Evolutionary conservation across 2,888 invertebrate species (phyloP), one percentile per base, ranked within the genome.

Genomic region (Capitulum mitella): DNA sequence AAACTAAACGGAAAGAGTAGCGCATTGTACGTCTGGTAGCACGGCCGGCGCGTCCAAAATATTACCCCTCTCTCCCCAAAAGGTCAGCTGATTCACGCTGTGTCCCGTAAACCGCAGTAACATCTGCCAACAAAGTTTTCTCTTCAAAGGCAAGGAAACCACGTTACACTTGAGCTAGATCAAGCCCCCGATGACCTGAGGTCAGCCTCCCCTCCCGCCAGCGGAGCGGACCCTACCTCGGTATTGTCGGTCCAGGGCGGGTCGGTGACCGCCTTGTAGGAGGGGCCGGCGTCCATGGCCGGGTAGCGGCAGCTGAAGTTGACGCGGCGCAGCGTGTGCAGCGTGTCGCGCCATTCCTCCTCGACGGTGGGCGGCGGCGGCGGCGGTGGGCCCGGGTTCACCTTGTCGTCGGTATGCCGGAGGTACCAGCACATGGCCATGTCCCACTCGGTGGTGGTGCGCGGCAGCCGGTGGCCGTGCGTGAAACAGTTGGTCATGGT

Each of bases 371-470:
- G 70, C 26, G 70, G 70, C 40, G 70, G 70, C 26, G 70, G 70
- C 37, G 70, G 70, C 70, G 70, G 70, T 40, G 70, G 70, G 26
- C 37, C 70, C 40, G 70, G 70, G 70, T 70, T 70, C 22, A 70
- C 22, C 37, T 37, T 6, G 26, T n/a, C 8, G 8, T 70, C 22
- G 22, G 3, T 70, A 40, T 70, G 70, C 26, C 26, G 22, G 10
- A 70, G 70, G 70, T 70, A 70, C 70, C 70, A 70, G 26, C 14
- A 37, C 40, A 70, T 37, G 8, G 70, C 70, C 37, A 22, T 22
- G 70, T 70, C 70, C 70, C 70, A 70, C 40, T 70, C 40, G 37
- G 37, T 40, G 5, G 70, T 70, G 70, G 70, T 70, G 8, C 70
- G 70, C 8, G 70, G 70, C 40, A 70, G 40, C 16, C 19, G 70